phyloP scores from a whole-genome alignment of 1,140 invertebrate species.

The Macrocentrus cingulum region DNA sequence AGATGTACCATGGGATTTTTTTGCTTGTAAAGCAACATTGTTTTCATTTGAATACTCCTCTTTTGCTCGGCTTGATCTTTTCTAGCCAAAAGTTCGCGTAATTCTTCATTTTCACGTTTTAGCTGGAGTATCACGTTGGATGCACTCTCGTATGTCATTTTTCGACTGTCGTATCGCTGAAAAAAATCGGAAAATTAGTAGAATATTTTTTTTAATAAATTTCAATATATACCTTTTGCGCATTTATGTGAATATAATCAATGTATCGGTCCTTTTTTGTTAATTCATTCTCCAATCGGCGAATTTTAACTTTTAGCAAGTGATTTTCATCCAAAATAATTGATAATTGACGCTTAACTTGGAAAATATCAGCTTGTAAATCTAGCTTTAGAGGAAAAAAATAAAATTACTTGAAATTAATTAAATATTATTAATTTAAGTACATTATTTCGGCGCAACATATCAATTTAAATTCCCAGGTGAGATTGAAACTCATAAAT shows the following conservation, averaged over 20 bases:
- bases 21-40: constrained; percentile 17
- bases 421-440: background rate
- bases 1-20: constrained; percentile 8
- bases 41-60: constrained; percentile 20
- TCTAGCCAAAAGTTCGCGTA: constrained; percentile 20
- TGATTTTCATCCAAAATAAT: constrained; percentile 39
- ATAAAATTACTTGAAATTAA: background rate
- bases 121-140: constrained; percentile 19
- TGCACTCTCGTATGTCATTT: constrained; percentile 16
- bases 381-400: constrained; percentile 30
- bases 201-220: no score
- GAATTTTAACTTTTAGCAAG: constrained; percentile 42
- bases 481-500: background rate
- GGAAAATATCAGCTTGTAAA: constrained; percentile 38
- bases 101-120: constrained; percentile 19
- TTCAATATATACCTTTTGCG: constrained; percentile 17
- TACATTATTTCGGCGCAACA: constrained; percentile 1
- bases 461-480: background rate
- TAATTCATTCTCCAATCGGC: constrained; percentile 38
- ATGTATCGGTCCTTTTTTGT: constrained; percentile 39
- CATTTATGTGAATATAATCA: constrained; percentile 30
- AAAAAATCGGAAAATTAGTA: no score
- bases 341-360: constrained; percentile 37
- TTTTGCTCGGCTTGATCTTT: constrained; percentile 18
- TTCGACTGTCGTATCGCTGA: background rate